Evolutionary conservation across 2,888 invertebrate species (phyloP).

Genomic region (Theristus sp.): DNA sequence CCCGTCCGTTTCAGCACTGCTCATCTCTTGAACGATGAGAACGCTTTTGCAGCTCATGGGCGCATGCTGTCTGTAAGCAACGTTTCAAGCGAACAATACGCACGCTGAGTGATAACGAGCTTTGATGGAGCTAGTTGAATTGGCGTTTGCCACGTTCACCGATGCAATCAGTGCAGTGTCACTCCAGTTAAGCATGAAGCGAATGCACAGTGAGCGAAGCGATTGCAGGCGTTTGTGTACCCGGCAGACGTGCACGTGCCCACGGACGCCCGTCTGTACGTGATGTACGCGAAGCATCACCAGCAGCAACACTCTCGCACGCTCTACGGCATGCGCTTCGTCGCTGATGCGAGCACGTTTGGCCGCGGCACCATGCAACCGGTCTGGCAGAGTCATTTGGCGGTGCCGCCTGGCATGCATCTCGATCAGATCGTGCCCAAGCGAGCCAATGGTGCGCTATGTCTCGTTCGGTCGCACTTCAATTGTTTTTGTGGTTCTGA

Average conservation of each 20-base stretch:
- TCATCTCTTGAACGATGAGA: neutral
- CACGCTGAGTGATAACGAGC: too few species aligned
- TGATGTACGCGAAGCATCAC: neutral
- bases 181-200: too few species aligned
- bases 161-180: too few species aligned
- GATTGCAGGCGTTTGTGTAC: neutral
- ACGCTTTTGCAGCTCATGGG: slow-evolving; percentile 9
- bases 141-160: too few species aligned
- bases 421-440: neutral
- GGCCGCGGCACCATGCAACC: neutral
- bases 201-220: too few species aligned
- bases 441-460: neutral
- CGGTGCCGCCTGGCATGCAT: neutral
- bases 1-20: neutral
- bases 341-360: neutral
- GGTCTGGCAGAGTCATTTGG: neutral
- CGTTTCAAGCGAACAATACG: too few species aligned
- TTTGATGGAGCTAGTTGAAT: too few species aligned
- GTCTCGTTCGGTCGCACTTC: too few species aligned
- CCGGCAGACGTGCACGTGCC: neutral
- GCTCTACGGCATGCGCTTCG: neutral
- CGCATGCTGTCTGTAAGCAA: too few species aligned
- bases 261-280: neutral
- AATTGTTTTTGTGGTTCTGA: too few species aligned
- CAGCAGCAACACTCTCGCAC: too few species aligned